Evolutionary conservation across 2,113 vertebrate species (phyloP).

Genomic region (Pimephales promelas): DNA sequence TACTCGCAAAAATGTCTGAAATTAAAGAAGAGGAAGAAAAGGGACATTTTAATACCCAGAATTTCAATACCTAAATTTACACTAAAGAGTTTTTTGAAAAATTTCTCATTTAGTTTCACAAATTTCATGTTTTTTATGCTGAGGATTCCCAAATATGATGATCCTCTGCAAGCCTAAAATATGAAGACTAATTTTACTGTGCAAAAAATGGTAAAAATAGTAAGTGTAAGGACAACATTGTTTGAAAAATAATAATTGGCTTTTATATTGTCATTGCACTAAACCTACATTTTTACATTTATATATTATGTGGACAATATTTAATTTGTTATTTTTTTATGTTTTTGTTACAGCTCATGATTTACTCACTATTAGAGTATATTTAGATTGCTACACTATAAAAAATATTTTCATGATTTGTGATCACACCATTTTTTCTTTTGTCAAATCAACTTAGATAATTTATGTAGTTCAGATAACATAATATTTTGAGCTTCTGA

Average conservation of each 20-base stretch:
- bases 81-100: background rate
- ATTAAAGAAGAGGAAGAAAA: constrained; percentile 24
- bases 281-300: background rate
- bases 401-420: no score
- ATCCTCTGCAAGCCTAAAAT: background rate
- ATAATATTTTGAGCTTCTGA: no score
- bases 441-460: no score
- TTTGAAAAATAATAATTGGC: background rate
- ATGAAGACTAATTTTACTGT: background rate
- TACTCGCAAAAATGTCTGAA: constrained; percentile 92
- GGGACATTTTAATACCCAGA: background rate
- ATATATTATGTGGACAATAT: background rate
- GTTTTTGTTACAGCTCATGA: no score
- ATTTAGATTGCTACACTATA: no score
- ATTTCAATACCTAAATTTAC: background rate
- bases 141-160: background rate
- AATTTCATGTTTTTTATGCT: background rate
- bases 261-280: background rate
- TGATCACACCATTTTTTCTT: no score
- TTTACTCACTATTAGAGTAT: no score
- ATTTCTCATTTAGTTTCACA: background rate
- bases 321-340: background rate
- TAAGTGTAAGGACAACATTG: background rate
- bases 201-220: background rate
- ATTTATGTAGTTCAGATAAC: no score